These are phyloP conservation scores for Dasypogon diadema DNA, from an alignment of 2,888 invertebrate genomes.

Conservation along the genomic window DNA sequence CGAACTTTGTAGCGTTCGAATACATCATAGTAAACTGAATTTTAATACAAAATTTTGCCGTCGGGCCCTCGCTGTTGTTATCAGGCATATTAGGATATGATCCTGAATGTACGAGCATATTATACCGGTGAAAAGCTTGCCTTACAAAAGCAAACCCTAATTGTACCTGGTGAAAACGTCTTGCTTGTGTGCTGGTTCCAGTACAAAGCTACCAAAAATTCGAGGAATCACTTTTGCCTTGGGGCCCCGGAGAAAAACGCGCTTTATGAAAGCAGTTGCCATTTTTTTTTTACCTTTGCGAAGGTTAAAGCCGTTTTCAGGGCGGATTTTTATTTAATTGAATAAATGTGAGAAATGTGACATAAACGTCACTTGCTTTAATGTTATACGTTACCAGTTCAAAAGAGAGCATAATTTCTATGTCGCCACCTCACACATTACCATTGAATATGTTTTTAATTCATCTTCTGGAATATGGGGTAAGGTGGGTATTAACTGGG, in stretches of 20 bases:
- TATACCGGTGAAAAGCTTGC: neutral
- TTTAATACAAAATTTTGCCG: conserved; percentile 45
- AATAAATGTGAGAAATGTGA: conserved; percentile 10
- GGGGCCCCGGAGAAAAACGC: neutral
- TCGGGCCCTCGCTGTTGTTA: conserved; percentile 6
- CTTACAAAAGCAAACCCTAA: conserved; percentile 7
- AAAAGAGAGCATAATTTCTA: neutral
- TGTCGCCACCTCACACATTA: too few species aligned
- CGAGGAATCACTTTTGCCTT: conserved; percentile 1
- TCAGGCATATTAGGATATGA: conserved; percentile 22
- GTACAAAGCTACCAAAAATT: neutral
- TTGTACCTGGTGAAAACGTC: conserved; percentile 18
- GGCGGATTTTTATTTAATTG: conserved; percentile 16
- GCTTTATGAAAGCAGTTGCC: neutral
- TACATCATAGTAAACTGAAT: conserved; percentile 17
- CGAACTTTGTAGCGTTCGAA: neutral
- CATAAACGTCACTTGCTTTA: neutral
- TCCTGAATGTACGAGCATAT: neutral
- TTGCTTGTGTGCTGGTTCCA: neutral
- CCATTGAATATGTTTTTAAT: too few species aligned
- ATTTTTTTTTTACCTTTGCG: conserved; percentile 17
- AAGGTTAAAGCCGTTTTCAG: conserved; percentile 4
- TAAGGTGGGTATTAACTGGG: too few species aligned
- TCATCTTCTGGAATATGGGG: too few species aligned
- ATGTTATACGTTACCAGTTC: neutral